phyloP scores from a whole-genome alignment of 2,113 vertebrate genomes.

The Regulus satrapa region DNA sequence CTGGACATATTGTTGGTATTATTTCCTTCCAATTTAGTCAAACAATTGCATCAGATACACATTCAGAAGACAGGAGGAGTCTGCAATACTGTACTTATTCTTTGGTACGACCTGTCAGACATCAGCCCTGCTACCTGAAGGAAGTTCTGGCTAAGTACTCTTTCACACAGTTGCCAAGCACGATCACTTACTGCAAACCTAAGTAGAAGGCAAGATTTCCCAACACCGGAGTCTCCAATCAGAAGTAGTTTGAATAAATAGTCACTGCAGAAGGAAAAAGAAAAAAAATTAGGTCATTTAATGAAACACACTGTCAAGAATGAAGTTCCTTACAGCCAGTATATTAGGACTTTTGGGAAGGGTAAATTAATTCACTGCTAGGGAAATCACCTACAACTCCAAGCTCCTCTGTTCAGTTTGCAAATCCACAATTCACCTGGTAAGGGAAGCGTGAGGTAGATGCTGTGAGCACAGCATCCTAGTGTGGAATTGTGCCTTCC shows the following conservation, averaged over 20 bases:
- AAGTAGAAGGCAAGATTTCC: slow-evolving; percentile 97
- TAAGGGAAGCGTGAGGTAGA: background rate
- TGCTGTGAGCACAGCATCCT: background rate
- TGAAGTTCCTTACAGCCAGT: background rate
- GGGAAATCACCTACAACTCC: background rate
- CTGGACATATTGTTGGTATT: background rate
- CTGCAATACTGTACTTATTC: background rate
- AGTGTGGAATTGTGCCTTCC: background rate
- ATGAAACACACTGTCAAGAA: background rate
- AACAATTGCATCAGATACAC: background rate
- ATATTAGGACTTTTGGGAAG: background rate
- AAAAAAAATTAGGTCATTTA: background rate
- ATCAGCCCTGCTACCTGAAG: background rate
- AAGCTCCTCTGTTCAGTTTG: background rate
- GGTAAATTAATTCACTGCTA: background rate
- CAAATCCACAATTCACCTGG: background rate
- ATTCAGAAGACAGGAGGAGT: background rate
- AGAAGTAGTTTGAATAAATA: slow-evolving; percentile 99
- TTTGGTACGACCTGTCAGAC: background rate
- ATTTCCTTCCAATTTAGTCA: background rate
- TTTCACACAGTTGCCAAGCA: background rate
- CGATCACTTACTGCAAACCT: slow-evolving; percentile 93
- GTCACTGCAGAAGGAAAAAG: slow-evolving; percentile 80
- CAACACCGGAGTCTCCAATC: slow-evolving; percentile 97
- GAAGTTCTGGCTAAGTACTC: background rate